phyloP scores from a whole-genome alignment of 2,113 vertebrate genomes.

The Ptilorrhoa leucosticta region DNA sequence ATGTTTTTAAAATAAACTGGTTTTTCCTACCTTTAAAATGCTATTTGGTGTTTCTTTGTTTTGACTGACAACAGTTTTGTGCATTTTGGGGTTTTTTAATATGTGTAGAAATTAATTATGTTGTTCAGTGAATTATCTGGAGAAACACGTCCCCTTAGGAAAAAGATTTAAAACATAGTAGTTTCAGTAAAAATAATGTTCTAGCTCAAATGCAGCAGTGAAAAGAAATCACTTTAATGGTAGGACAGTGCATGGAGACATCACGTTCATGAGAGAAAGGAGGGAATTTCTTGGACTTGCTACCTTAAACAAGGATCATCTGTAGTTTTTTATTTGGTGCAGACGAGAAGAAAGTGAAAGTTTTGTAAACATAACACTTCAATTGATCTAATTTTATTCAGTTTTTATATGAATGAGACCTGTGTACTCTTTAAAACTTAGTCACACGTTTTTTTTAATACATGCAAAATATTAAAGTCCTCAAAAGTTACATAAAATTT shows the following conservation, averaged over 20 bases:
- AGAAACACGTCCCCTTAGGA: not conserved
- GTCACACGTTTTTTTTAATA: not conserved
- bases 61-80: not conserved
- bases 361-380: not conserved
- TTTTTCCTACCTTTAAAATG: not conserved
- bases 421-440: not conserved
- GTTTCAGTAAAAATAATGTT: not conserved
- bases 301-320: not conserved
- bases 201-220: not conserved
- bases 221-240: not conserved
- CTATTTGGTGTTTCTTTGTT: not conserved
- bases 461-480: not conserved
- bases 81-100: not conserved
- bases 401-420: not conserved
- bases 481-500: not conserved
- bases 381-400: not conserved
- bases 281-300: not conserved
- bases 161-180: not conserved
- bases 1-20: not conserved
- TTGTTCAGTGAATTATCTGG: not conserved
- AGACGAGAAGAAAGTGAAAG: not conserved
- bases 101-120: not conserved
- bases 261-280: not conserved
- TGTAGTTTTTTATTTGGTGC: not conserved
- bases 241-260: not conserved